A percentile compares a stretch with the other conserved stretches of the same genome.
Conservation (phyloP, 2,797 vertebrate species). For the Melanotaenia nigrans region DNA sequence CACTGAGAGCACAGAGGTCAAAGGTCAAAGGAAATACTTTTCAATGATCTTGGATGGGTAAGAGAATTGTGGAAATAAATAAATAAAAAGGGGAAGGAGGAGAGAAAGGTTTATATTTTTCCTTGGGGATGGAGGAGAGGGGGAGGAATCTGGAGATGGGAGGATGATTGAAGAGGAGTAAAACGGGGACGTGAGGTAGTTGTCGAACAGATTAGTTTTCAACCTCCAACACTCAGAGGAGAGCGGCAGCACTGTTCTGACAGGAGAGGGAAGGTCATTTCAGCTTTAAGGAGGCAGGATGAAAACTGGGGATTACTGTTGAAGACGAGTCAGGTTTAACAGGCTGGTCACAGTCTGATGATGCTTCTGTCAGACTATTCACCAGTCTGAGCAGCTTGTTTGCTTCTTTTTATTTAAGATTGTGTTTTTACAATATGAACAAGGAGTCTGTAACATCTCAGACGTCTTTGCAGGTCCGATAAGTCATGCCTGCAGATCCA, state of each 20-base stretch:
- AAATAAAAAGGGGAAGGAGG: background rate
- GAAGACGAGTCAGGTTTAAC: constrained; percentile 33
- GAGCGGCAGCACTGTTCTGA: constrained; percentile 27
- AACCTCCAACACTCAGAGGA: constrained; percentile 46
- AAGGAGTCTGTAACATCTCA: background rate
- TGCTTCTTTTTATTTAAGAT: background rate
- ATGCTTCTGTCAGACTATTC: constrained; percentile 15
- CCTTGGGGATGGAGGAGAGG: constrained; percentile 15
- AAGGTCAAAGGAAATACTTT: constrained; percentile 10
- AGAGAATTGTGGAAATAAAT: constrained; percentile 3
- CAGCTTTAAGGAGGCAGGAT: constrained; percentile 27
- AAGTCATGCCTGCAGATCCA: background rate
- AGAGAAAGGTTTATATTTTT: constrained; percentile 17
- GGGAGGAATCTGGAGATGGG: constrained; percentile 34
- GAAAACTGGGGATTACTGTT: background rate
- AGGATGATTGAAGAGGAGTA: constrained; percentile 43
- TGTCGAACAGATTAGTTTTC: constrained; percentile 55
- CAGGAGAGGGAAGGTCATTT: constrained; percentile 53
- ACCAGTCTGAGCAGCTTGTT: background rate
- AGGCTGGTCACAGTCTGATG: constrained; percentile 13
- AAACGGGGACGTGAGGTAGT: constrained; percentile 33
- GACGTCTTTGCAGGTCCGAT: background rate
- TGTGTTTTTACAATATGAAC: background rate
- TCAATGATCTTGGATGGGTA: background rate
- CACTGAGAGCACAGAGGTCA: constrained; percentile 2